Percentiles rank a stretch among this genome's conserved stretches.
These are phyloP conservation scores for Apistogramma diplotaenia DNA, from an alignment of 2,113 vertebrate genomes.

Conservation along the genomic window DNA sequence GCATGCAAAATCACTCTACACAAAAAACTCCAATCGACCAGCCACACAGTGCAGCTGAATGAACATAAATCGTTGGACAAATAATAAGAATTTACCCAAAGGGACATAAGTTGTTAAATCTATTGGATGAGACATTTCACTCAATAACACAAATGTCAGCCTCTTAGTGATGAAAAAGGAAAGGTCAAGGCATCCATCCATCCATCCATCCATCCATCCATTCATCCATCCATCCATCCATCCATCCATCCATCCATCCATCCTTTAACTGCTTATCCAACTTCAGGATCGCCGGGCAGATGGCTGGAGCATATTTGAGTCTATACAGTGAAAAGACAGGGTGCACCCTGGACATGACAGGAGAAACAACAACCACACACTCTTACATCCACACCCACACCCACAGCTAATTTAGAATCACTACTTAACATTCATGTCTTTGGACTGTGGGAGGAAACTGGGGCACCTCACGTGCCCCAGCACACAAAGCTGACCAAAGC, in stretches of 20 bases:
- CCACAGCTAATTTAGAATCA: neutral
- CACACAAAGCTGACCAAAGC: no score
- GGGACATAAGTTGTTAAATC: neutral
- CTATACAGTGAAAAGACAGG: neutral
- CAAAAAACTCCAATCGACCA: no score
- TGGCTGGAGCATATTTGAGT: neutral
- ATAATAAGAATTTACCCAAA: neutral
- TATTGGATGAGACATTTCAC: neutral
- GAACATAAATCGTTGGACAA: neutral
- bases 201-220: neutral
- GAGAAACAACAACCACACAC: neutral
- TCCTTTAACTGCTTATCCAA: neutral
- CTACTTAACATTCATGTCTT: neutral
- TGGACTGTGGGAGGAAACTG: neutral
- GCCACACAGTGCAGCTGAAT: neutral
- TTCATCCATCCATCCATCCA: neutral
- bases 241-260: neutral
- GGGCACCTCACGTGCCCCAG: no score
- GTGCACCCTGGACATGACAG: neutral
- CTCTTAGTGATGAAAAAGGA: neutral
- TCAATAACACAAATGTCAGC: neutral
- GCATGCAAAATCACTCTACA: no score
- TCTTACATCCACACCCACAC: neutral
- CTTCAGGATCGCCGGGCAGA: neutral
- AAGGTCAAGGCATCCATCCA: neutral